Percentiles rank a stretch among this genome's conserved stretches.
Evolutionary conservation across 1,140 invertebrate species (phyloP).

Genomic region (Drosophila sp.): DNA sequence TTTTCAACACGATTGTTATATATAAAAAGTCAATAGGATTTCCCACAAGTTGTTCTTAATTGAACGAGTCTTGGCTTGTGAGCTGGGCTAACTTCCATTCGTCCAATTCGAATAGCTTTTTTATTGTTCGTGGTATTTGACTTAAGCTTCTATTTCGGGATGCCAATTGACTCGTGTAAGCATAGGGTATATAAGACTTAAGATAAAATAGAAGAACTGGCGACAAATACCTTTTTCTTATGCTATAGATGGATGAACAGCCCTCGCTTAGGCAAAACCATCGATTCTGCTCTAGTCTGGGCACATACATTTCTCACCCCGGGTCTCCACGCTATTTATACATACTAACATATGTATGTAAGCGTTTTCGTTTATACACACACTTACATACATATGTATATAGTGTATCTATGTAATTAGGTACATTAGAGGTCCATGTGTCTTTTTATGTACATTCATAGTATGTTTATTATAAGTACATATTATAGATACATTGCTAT

Average conservation of each 20-base stretch:
- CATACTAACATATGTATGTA: not conserved
- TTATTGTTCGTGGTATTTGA: too few relatives aligned
- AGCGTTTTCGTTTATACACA: not conserved
- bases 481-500: not conserved
- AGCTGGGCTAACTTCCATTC: too few relatives aligned
- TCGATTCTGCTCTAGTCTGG: conserved; percentile 1
- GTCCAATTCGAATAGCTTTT: too few relatives aligned
- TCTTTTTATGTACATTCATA: not conserved
- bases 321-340: conserved; percentile 23
- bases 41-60: too few relatives aligned
- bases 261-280: not conserved
- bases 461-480: not conserved
- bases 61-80: too few relatives aligned
- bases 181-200: too few relatives aligned
- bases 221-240: too few relatives aligned
- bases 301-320: conserved; percentile 16
- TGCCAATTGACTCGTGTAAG: too few relatives aligned
- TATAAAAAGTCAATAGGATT: too few relatives aligned
- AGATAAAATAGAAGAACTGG: too few relatives aligned
- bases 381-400: not conserved
- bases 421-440: not conserved
- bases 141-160: too few relatives aligned
- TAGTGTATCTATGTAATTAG: not conserved
- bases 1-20: too few relatives aligned
- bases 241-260: not conserved